These are phyloP conservation scores for Caenorhabditis tropicalis DNA, from an alignment of 1,140 invertebrate species.

Conservation along the genomic window DNA sequence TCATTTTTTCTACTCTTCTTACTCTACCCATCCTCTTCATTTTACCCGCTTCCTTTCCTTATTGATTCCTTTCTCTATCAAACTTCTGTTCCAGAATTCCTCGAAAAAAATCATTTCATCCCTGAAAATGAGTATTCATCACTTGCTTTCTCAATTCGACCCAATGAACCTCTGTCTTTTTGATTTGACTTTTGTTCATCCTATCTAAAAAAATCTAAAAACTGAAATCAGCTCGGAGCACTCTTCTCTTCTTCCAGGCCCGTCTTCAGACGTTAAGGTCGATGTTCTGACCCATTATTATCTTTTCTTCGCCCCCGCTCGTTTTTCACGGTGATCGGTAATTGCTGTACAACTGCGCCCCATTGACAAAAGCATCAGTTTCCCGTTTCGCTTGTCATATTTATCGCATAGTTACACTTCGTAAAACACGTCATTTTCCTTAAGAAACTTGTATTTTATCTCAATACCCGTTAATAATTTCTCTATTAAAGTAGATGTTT, in stretches of 20 bases:
- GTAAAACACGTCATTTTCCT: neutral
- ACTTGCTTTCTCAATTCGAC: too few relatives aligned
- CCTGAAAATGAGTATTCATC: too few relatives aligned
- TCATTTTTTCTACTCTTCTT: constrained; percentile 38
- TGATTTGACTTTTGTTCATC: too few relatives aligned
- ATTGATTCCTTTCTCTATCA: neutral
- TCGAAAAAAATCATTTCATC: too few relatives aligned
- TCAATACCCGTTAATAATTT: neutral
- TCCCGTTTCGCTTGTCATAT: too few relatives aligned
- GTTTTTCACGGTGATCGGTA: neutral
- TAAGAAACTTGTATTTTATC: neutral
- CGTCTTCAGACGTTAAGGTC: too few relatives aligned
- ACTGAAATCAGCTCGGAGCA: too few relatives aligned
- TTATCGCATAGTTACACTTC: neutral
- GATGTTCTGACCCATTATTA: neutral
- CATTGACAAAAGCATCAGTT: neutral
- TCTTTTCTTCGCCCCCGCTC: neutral
- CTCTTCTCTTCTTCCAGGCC: too few relatives aligned
- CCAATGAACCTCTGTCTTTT: too few relatives aligned
- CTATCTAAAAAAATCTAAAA: too few relatives aligned
- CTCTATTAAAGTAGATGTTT: neutral
- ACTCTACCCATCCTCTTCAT: neutral
- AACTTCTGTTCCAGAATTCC: too few relatives aligned
- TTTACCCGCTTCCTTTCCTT: neutral
- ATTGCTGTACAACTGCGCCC: constrained; percentile 4